phyloP scores from a whole-genome alignment of 1,140 invertebrate genomes.

The Melitaea cinxia region DNA sequence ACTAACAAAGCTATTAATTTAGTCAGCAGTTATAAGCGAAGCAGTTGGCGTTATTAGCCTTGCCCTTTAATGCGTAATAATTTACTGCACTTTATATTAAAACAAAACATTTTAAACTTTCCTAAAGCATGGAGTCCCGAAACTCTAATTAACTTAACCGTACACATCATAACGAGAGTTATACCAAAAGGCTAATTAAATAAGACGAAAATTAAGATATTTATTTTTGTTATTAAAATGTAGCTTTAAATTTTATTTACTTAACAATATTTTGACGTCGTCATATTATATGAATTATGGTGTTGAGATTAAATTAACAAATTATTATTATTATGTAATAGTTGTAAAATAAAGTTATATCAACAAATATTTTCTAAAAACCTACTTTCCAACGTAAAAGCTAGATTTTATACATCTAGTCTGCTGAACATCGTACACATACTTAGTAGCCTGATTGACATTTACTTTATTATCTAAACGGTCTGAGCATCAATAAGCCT shows the following conservation, averaged over 20 bases:
- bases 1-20: slow-evolving; percentile 72
- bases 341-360: too few species aligned
- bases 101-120: slow-evolving; percentile 79
- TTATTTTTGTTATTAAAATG: not conserved
- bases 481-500: too few species aligned
- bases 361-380: too few species aligned
- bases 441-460: too few species aligned
- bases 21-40: slow-evolving; percentile 69
- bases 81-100: slow-evolving; percentile 76
- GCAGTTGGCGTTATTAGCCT: slow-evolving; percentile 75
- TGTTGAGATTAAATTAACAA: too few species aligned
- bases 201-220: not conserved
- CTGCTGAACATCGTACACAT: too few species aligned
- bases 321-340: too few species aligned
- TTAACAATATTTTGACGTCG: not conserved
- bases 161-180: not conserved
- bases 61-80: slow-evolving; percentile 77
- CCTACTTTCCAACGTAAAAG: too few species aligned
- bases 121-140: slow-evolving; percentile 41
- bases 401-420: too few species aligned
- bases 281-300: too few species aligned
- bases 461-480: too few species aligned
- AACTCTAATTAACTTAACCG: slow-evolving; percentile 18
- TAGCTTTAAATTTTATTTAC: not conserved
- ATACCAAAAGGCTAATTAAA: slow-evolving; percentile 5